Evolutionary conservation across 1,140 invertebrate species (phyloP).

Genomic region (Lepidurus couesii): DNA sequence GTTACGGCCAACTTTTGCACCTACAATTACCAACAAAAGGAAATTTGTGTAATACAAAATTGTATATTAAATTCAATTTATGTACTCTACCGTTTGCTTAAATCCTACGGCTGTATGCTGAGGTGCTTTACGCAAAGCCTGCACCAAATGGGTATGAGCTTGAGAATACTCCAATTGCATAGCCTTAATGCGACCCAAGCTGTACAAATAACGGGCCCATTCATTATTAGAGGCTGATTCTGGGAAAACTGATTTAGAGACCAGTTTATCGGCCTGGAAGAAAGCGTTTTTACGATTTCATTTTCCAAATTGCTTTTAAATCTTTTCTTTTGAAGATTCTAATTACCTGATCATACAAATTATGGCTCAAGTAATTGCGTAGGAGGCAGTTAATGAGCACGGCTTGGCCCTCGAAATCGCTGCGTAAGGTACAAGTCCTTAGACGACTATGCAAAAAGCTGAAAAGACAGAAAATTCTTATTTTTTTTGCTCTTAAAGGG

Average conservation of each 20-base stretch:
- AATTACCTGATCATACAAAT: constrained; percentile 79
- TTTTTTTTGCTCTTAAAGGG: background rate
- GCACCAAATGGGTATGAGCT: constrained; percentile 91
- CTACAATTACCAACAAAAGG: background rate
- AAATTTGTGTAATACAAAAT: too few relatives aligned
- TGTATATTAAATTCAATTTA: background rate
- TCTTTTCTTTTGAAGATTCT: constrained; percentile 35
- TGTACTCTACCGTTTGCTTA: constrained; percentile 71
- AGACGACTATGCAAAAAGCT: constrained; percentile 81
- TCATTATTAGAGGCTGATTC: constrained; percentile 97
- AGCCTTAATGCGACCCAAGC: constrained; percentile 94
- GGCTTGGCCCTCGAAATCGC: constrained; percentile 95
- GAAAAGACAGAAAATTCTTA: constrained; percentile 36
- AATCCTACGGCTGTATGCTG: constrained; percentile 97
- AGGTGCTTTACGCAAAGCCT: constrained; percentile 90
- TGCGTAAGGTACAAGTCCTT: constrained; percentile 86
- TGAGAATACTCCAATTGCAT: constrained; percentile 90
- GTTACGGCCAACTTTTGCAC: constrained; percentile 88
- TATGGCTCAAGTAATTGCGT: constrained; percentile 91
- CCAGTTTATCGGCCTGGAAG: constrained; percentile 77
- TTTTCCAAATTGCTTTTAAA: background rate
- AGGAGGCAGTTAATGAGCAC: constrained; percentile 92
- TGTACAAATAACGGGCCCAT: constrained; percentile 95
- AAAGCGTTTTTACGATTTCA: constrained; percentile 26
- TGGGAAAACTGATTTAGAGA: constrained; percentile 92